Percentiles rank a stretch among this genome's conserved stretches.
Evolutionary conservation across 2,888 invertebrate genomes (phyloP).

Genomic region (Diabrotica balteata): DNA sequence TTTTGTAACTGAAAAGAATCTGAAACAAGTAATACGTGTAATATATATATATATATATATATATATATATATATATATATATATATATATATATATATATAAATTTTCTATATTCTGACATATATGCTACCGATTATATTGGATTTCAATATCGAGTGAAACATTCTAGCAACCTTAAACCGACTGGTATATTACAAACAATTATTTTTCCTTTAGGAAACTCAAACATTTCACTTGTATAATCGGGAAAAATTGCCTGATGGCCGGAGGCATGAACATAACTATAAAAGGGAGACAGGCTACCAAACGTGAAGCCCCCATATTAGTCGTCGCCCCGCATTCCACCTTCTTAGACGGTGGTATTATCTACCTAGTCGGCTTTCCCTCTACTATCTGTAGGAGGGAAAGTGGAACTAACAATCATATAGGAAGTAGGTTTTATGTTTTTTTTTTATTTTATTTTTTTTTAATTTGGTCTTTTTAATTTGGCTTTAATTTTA

Average conservation of each 20-base stretch:
- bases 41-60: no score
- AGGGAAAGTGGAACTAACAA: slow-evolving; percentile 81
- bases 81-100: no score
- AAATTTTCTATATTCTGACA: slow-evolving; percentile 9
- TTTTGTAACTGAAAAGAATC: no score
- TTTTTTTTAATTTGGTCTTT: not conserved
- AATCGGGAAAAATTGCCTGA: slow-evolving; percentile 76
- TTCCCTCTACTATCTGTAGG: slow-evolving; percentile 85
- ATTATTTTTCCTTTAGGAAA: slow-evolving; percentile 57
- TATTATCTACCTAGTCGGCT: slow-evolving; percentile 81
- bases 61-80: no score
- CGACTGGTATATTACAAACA: slow-evolving; percentile 17
- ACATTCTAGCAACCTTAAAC: no score
- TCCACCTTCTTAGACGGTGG: slow-evolving; percentile 89
- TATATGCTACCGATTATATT: no score
- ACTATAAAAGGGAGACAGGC: slow-evolving; percentile 80
- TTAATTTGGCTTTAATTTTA: not conserved
- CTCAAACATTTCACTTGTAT: slow-evolving; percentile 73
- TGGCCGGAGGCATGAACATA: slow-evolving; percentile 80
- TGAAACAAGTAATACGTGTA: no score
- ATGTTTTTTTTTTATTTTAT: not conserved
- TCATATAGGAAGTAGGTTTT: slow-evolving; percentile 84
- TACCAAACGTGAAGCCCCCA: slow-evolving; percentile 79
- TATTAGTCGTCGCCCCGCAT: slow-evolving; percentile 87
- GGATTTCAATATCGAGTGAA: no score